Evolutionary conservation across 2,113 vertebrate genomes (phyloP), one percentile per base, ranked within the genome.

Genomic region (Aepyceros melampus): DNA sequence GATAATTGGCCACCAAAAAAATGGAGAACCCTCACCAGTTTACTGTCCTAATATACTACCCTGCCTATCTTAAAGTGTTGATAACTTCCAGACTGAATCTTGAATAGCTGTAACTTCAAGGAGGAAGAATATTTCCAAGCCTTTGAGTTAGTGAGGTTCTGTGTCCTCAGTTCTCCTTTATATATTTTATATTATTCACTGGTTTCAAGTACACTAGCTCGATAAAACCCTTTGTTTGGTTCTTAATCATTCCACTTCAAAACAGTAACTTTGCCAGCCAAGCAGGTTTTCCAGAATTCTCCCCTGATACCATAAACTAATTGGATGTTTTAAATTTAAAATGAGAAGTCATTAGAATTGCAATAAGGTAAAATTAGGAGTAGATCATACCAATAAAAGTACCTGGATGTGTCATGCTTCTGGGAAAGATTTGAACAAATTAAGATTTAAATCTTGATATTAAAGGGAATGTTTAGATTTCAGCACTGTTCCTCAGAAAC

Each of bases 271-370:
- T 98, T 97, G 87, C 98, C 89, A 8, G 87, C 71, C 62, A 91
- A 92, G 94, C 87, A 91, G 85, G 36, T 97, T 95, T 94, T 94
- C 85, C 93, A 87, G 62, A 93, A 60, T 97, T 96, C 47, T 97
- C 74, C 81, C 56, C 86, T 83, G 51, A 94, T 27, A 95, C 25
- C 27, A 58, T 92, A 91, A 95, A 92, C 87, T 98, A 98, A 96
- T 93, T 96, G 95, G 89, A 60, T 49, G 31, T 88, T 98, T 98
- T 97, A 78, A 64, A 95, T 96, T 98, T 98, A 95, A 98, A 98
- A 95, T 98, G 87, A 97, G 94, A 96, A 97, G 89, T 96, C 86
- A 96, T 90, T 98, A 97, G 95, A 97, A 98, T 96, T 91, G 67
- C 95, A 98, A 87, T 95, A 98, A 93, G 92, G 36, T 12, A 84